Evolutionary conservation across 2,888 invertebrate genomes (phyloP), one percentile per base, ranked within the genome.

Genomic region (Xestia xanthographa): DNA sequence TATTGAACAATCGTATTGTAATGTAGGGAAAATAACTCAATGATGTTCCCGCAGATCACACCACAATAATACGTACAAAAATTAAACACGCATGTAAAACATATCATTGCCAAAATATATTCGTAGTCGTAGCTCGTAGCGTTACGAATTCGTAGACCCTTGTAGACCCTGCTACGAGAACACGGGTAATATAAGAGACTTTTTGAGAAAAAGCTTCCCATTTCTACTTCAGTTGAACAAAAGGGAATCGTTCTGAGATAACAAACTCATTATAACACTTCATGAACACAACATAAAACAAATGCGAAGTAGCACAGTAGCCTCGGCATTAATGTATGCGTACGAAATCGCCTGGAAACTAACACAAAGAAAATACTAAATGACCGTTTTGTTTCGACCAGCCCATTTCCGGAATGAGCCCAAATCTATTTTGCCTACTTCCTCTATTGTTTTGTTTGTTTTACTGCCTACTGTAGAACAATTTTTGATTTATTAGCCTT

Each of bases 371-470:
- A 85, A 83, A 79, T 82, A 79, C 78, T 89, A 89, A 90, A 83
- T 83, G 87, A 74, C 77, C 90, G 83, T 90, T 90, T 90, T 90
- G 90, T 90, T 87, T 80, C 77, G 77, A 72, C 77, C 88, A 48
- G 66, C 84, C 86, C 81, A 86, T 85, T 90, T 90, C 90, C 89
- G 83, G 79, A 76, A 78, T 81, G 82, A 82, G 68, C 79, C 78
- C 69, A 79, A 86, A 85, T 80, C 74, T 79, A 81, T 87, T 81
- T 77, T 73, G 77, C 78, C 72, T 67, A 79, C 84, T 83, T 82
- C 80, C 80, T 68, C 74, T 65, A 83, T 85, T 86, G 87, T 85
- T 86, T 74, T 76, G 45, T 83, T 71, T 76, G 48, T 66, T 53
- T 43, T 20, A 65, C 29, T 45, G 65, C 72, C 48, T 74, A 74